Evolutionary conservation across 2,888 invertebrate species (phyloP).

Genomic region (Tenthredo amoena): DNA sequence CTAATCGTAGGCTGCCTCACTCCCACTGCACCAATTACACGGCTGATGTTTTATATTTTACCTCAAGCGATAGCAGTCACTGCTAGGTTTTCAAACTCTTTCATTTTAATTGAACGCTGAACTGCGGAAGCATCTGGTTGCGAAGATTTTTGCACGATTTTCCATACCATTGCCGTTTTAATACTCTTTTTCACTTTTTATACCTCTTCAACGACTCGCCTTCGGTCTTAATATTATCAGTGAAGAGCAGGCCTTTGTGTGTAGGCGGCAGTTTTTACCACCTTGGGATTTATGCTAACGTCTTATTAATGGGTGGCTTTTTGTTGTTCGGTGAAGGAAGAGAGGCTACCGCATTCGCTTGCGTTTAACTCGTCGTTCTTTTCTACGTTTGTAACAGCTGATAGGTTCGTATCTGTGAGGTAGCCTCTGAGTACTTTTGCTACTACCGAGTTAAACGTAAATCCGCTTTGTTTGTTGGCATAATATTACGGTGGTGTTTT

Average conservation of each 20-base stretch:
- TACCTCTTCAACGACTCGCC: slow-evolving; percentile 10
- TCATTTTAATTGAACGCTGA: not conserved
- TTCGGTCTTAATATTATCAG: slow-evolving; percentile 2
- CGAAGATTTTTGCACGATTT: not conserved
- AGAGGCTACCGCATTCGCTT: not conserved
- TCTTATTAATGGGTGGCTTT: slow-evolving; percentile 66
- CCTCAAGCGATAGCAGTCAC: slow-evolving; percentile 61
- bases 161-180: not conserved
- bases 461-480: slow-evolving; percentile 63
- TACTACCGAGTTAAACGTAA: slow-evolving; percentile 55
- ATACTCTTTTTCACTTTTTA: not conserved
- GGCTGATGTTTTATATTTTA: slow-evolving; percentile 69
- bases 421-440: slow-evolving; percentile 8
- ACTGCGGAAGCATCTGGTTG: not conserved
- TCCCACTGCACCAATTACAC: slow-evolving; percentile 65
- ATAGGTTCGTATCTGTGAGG: slow-evolving; percentile 27
- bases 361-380: slow-evolving; percentile 35
- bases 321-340: slow-evolving; percentile 54
- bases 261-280: slow-evolving; percentile 49
- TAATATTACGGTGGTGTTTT: slow-evolving; percentile 54
- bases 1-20: slow-evolving; percentile 63
- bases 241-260: slow-evolving; percentile 26
- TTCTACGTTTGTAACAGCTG: not conserved
- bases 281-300: slow-evolving; percentile 63
- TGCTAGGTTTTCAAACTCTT: slow-evolving; percentile 13